phyloP scores from a whole-genome alignment of 2,888 invertebrate species.

The Campopleginae sp. region DNA sequence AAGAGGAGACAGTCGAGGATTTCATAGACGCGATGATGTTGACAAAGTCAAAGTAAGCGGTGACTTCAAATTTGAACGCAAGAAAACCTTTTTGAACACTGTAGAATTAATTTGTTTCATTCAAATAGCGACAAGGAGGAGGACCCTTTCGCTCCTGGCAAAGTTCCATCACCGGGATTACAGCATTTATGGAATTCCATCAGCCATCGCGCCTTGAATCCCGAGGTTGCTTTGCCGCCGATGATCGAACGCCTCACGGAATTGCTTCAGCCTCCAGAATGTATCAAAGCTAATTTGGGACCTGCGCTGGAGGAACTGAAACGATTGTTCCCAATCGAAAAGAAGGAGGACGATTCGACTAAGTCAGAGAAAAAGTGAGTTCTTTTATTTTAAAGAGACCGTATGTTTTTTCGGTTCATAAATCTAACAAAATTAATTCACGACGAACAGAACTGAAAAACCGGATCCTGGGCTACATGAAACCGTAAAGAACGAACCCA shows the following conservation, averaged over 20 bases:
- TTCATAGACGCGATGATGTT: conserved; percentile 70
- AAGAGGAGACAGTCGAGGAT: conserved; percentile 55
- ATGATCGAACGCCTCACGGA: conserved; percentile 70
- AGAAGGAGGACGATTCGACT: conserved; percentile 12
- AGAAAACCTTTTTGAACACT: not conserved
- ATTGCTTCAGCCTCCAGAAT: conserved; percentile 68
- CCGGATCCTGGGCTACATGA: not conserved
- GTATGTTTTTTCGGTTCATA: not conserved
- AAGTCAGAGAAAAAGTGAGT: conserved; percentile 30
- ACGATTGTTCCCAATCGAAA: conserved; percentile 68
- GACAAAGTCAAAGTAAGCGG: conserved; percentile 38
- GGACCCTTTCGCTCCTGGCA: conserved; percentile 68
- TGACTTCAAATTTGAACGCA: conserved; percentile 1
- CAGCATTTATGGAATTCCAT: conserved; percentile 76
- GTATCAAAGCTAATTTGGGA: conserved; percentile 60
- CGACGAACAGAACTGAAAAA: not conserved
- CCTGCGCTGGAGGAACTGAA: conserved; percentile 63
- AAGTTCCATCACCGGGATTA: conserved; percentile 70
- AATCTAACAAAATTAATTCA: not conserved
- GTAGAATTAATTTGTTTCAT: not conserved
- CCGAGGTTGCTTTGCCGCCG: conserved; percentile 72
- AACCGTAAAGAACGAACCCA: conserved; percentile 16
- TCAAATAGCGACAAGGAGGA: not conserved
- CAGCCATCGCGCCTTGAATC: conserved; percentile 75
- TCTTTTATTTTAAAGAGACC: not conserved